Evolutionary conservation across 2,888 invertebrate species (phyloP), one percentile per base, ranked within the genome.

Genomic region (Ptycholaimellus sp.): DNA sequence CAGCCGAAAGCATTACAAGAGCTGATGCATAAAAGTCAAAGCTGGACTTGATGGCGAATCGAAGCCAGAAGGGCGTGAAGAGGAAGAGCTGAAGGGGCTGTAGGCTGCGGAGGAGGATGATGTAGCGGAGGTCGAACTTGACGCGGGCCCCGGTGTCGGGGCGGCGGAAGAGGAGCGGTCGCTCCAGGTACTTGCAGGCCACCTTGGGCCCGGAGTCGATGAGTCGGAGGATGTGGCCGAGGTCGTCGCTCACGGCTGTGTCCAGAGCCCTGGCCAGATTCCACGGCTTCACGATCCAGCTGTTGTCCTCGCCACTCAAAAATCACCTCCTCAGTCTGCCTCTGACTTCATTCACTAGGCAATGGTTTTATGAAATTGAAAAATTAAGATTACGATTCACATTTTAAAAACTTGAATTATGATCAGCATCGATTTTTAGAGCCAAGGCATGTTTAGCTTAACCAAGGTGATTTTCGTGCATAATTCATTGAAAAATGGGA

Each of bases 241-340:
- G 60, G 60, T 76, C 73, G 37, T 73, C 67, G 2, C 80, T 76
- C 19, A 85, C 74, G 46, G 74, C 70, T 7, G 73, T 82, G 53
- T 85, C 85, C 45, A 85, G 59, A 3, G 79, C 73, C 46, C 83
- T 68, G 0, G 82, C 83, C 49, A 85, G 65, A 60, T 87, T 85
- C 68, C 77, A 85, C 0, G 85, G 85, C 54, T 87, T 87, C 45
- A 79, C 71, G 48, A 87, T 85, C 85, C 83, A 87, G 50, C 73
- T 70, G 59, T 85, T 85, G 49, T 81, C 73, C 33, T 77, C 58
- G 2, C 68, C 69, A 41, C 68, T 68, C 34, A 19, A 48, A 46
- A 11, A 21, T n/a, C 9, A 28, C 22, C 16, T 2, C 5, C n/a
- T 16, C 6, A 11, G 7, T 7, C 16, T 25, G 3, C 31, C 34